A percentile compares a stretch with the other conserved stretches of the same genome.
These are phyloP conservation scores for Pseudorectes ferrugineus DNA, from an alignment of 2,113 vertebrate genomes.

Conservation along the genomic window DNA sequence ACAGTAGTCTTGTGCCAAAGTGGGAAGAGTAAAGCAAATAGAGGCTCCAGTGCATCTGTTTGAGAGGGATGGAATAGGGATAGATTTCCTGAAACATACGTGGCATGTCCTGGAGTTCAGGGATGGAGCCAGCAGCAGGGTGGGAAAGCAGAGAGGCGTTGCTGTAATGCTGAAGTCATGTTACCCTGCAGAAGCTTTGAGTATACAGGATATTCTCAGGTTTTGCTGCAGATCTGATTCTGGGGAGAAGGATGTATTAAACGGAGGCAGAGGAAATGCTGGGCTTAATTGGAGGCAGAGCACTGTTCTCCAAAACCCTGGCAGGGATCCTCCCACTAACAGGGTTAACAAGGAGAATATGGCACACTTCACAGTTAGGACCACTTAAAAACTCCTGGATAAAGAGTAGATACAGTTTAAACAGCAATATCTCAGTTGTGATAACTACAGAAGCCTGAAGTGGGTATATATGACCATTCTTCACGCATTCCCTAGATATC, in stretches of 20 bases:
- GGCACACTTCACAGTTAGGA: neutral
- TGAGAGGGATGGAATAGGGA: neutral
- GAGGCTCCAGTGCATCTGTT: neutral
- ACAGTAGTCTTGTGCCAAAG: neutral
- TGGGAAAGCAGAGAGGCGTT: neutral
- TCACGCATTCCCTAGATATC: neutral
- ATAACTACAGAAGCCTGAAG: neutral
- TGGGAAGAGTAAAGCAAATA: neutral
- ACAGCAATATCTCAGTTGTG: neutral
- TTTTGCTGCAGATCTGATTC: neutral
- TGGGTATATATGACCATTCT: neutral
- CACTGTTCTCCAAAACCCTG: neutral
- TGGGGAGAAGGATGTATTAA: neutral
- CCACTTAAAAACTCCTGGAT: neutral
- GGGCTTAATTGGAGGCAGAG: neutral
- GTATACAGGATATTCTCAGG: neutral
- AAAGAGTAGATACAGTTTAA: neutral
- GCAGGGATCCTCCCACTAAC: neutral
- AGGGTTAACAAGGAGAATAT: neutral
- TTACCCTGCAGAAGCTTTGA: neutral
- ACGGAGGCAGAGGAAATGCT: neutral
- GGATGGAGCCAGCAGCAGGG: neutral
- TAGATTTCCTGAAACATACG: fast-evolving
- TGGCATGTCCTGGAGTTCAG: neutral
- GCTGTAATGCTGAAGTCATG: neutral